Evolutionary conservation across 2,113 vertebrate species (phyloP).

Genomic region (Tringa solitaria): DNA sequence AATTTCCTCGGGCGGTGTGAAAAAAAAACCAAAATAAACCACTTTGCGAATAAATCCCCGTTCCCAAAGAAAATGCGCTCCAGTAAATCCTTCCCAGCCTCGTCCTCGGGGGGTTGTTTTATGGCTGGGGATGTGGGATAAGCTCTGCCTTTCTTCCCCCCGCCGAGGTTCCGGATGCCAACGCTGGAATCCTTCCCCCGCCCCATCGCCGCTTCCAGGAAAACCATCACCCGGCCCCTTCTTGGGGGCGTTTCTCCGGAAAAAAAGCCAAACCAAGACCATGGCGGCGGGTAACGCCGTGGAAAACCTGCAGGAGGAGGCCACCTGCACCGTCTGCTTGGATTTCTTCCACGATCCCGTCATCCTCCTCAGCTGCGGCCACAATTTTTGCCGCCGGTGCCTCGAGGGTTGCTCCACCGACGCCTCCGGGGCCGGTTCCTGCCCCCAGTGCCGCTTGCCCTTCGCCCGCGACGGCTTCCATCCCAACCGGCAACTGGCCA

Average conservation of each 20-base stretch:
- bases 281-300: fast-evolving
- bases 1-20: fast-evolving
- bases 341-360: background rate
- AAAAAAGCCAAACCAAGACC: background rate
- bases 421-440: background rate
- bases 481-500: background rate
- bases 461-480: background rate
- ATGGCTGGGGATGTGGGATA: fast-evolving
- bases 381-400: background rate
- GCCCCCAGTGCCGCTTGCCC: background rate
- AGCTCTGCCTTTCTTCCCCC: fast-evolving
- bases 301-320: background rate
- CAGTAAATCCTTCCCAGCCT: too few species aligned
- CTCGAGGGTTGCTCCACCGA: fast-evolving
- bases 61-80: background rate
- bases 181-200: too few species aligned
- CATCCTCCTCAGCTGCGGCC: background rate
- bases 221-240: background rate
- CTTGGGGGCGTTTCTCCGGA: fast-evolving
- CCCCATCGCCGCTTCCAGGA: background rate
- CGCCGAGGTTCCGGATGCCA: fast-evolving
- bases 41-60: fast-evolving
- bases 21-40: background rate
- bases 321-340: background rate
- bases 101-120: too few species aligned